A percentile compares a stretch with the other conserved stretches of the same genome.
phyloP scores from a whole-genome alignment of 2,888 invertebrate species.

The Lumbricus terrestris region DNA sequence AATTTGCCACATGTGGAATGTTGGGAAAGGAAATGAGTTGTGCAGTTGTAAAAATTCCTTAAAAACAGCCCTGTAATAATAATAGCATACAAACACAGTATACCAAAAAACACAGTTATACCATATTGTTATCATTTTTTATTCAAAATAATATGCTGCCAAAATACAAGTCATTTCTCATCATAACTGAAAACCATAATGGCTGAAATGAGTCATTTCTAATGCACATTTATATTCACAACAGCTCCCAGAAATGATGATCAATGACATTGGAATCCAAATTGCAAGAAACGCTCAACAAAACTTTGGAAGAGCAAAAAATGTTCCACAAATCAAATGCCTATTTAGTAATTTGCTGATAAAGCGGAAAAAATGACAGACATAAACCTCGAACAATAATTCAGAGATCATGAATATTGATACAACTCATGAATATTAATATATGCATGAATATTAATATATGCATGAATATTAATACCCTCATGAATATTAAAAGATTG shows the following conservation, averaged over 20 bases:
- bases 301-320: neutral
- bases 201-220: neutral
- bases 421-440: too few species aligned
- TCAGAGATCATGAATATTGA: neutral
- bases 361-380: neutral
- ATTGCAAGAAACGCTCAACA: neutral
- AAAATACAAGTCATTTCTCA: neutral
- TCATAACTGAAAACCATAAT: neutral
- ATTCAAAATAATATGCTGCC: conserved; percentile 3
- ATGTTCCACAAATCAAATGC: neutral
- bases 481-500: neutral
- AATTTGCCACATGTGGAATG: too few species aligned
- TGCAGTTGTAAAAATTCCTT: too few species aligned
- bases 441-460: too few species aligned
- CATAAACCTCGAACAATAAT: neutral
- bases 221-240: neutral
- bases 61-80: too few species aligned
- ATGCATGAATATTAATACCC: too few species aligned
- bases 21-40: too few species aligned
- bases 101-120: neutral
- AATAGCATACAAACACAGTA: too few species aligned
- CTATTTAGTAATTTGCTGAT: neutral
- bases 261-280: neutral
- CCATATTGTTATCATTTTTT: neutral
- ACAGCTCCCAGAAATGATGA: neutral